Base-by-base conservation (phyloP, 2,797 vertebrate species). In the Cryptoprocta ferox region DNA sequence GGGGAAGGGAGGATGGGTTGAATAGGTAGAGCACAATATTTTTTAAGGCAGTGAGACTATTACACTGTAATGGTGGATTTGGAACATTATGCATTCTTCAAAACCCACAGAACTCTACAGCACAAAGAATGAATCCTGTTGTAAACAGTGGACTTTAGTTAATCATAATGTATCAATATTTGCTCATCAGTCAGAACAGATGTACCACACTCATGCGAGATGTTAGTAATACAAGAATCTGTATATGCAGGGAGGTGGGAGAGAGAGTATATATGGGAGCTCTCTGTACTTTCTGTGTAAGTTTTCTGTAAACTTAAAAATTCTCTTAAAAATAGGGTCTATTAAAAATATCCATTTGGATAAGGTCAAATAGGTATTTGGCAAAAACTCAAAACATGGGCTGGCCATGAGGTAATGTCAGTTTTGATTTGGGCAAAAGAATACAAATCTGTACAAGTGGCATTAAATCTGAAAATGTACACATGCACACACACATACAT, bases 261-360 rank as follows among this genome's bases (percentile, higher is more conserved):
- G 78, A 53, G 32, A 50, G 24, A 10, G 4, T 21, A 13, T 19
- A 14, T n/a, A 16, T 32, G 21, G 5, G 48, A 6, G 71, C 32
- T 80, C n/a, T 73, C 39, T 65, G 13, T 19, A 26, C 5, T 66
- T 79, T 50, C 61, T 75, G 10, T 53, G 53, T 85, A 76, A 70
- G 19, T 85, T 78, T 88, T 32, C 59, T 76, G 10, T 71, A 78
- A 88, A 95, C 45, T 85, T 81, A 70, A 93, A 90, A 90, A 53
- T 91, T 37, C 56, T 71, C 37, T 87, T 71, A 87, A 92, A 85
- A 70, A 6, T 68, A 82, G 32, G 50, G 16, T 45, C 9, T 56
- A 75, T 70, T 91, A 63, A 73, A 78, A 92, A 81, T 45, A 68
- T 83, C 39, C 19, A 18, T 79, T 87, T 80, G 21, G 37, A 80